phyloP scores from a whole-genome alignment of 1,140 invertebrate genomes.

The Semibalanus balanoides region DNA sequence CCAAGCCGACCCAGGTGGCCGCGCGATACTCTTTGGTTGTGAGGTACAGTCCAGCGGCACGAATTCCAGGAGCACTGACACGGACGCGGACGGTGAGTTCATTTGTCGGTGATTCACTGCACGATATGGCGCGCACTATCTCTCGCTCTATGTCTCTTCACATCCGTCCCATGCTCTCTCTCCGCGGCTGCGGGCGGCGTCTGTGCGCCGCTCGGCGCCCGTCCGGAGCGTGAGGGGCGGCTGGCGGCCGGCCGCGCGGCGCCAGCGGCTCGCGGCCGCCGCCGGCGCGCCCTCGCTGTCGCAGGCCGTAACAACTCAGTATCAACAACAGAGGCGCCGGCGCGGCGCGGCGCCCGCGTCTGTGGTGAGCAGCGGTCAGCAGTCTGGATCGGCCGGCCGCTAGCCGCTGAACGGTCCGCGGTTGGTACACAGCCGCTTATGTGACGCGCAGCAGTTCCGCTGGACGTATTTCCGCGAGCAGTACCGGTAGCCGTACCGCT shows the following conservation, averaged over 20 bases:
- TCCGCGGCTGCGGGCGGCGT: no score
- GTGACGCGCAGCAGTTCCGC: constrained; percentile 34
- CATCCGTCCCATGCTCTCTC: no score
- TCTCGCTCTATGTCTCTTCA: no score
- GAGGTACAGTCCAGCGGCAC: not conserved
- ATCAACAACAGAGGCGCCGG: not conserved
- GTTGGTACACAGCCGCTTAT: constrained; percentile 14
- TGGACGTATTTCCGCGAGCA: constrained; percentile 34
- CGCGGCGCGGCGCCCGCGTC: not conserved
- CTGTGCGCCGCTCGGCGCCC: no score
- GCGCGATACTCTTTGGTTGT: not conserved
- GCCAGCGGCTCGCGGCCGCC: no score
- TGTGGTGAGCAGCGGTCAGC: not conserved
- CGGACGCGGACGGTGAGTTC: not conserved
- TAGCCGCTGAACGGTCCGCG: not conserved
- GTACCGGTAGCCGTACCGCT: constrained; percentile 32
- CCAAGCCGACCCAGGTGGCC: no score
- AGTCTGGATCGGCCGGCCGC: no score
- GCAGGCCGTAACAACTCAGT: not conserved
- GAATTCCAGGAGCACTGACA: not conserved
- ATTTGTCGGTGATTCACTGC: not conserved
- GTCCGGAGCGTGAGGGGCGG: no score
- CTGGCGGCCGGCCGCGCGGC: no score
- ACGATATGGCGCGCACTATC: not conserved
- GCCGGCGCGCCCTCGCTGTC: no score